These are phyloP conservation scores for Diprion similis DNA, from an alignment of 1,140 invertebrate genomes.

Conservation along the genomic window DNA sequence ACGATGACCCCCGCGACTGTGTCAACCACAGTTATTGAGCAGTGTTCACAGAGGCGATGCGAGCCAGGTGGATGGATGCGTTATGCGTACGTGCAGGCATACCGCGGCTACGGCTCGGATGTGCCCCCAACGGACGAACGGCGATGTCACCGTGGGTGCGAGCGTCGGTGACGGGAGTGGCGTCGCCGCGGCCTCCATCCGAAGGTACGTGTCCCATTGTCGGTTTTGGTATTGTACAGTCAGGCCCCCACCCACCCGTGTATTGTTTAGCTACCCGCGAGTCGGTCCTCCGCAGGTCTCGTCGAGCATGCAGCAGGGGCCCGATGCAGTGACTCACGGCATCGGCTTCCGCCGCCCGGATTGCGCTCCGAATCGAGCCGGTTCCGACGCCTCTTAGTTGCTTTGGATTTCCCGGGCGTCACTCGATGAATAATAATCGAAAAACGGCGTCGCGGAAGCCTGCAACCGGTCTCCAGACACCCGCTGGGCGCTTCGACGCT, in stretches of 20 bases:
- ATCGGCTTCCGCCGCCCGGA: constrained; percentile 43
- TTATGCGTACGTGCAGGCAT: background rate
- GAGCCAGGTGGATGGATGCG: too few relatives aligned
- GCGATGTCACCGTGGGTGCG: background rate
- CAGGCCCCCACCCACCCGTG: constrained; percentile 17
- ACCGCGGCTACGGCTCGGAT: background rate
- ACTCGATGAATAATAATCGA: constrained; percentile 19
- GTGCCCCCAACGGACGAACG: background rate
- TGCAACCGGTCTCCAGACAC: background rate
- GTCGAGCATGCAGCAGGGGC: background rate
- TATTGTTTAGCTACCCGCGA: constrained; percentile 48
- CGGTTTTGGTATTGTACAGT: constrained; percentile 35
- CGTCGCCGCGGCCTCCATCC: constrained; percentile 26
- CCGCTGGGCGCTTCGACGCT: background rate
- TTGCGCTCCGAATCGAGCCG: constrained; percentile 32
- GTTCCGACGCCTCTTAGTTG: constrained; percentile 29
- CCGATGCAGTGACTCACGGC: constrained; percentile 42
- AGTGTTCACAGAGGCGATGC: background rate
- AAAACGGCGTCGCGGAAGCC: constrained; percentile 21
- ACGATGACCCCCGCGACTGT: background rate
- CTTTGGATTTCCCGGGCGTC: constrained; percentile 15
- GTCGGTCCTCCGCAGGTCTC: constrained; percentile 29
- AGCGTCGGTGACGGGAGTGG: constrained; percentile 27
- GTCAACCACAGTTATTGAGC: constrained; percentile 1
- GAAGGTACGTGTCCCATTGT: constrained; percentile 42